Percentiles rank a stretch among this genome's conserved stretches.
phyloP scores from a whole-genome alignment of 2,888 invertebrate genomes.

The Rapana venosa region DNA sequence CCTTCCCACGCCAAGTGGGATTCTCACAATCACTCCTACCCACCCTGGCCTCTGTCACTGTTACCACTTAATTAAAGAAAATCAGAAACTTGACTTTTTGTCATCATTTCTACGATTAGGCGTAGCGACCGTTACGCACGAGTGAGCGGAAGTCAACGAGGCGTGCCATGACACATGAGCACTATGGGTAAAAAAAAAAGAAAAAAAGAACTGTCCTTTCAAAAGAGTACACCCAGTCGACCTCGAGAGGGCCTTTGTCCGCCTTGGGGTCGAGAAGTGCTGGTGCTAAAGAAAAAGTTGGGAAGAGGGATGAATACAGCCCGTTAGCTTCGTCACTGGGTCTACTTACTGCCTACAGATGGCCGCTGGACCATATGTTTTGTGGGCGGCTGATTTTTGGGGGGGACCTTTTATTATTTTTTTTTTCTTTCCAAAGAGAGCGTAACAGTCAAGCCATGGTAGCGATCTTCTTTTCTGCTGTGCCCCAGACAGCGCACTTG shows the following conservation, averaged over 20 bases:
- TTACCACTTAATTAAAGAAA: slow-evolving; percentile 18
- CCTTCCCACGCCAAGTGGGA: neutral
- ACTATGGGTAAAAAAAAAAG: neutral
- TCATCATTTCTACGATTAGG: slow-evolving; percentile 20
- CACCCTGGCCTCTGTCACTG: neutral
- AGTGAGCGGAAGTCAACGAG: neutral
- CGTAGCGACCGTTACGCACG: neutral
- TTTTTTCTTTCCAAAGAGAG: neutral
- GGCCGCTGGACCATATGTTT: neutral
- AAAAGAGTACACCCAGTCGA: slow-evolving; percentile 11
- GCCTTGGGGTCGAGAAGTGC: neutral
- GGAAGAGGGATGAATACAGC: neutral
- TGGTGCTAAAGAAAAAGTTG: neutral
- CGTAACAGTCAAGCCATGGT: neutral
- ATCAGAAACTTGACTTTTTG: slow-evolving; percentile 10
- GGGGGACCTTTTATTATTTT: neutral
- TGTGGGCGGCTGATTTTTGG: neutral
- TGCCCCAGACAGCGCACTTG: neutral
- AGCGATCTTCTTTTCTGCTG: neutral
- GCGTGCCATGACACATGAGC: neutral
- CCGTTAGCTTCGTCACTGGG: neutral
- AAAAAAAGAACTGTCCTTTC: neutral
- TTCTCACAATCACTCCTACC: neutral
- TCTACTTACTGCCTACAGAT: neutral
- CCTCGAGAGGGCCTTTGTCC: neutral